These are phyloP conservation scores for Pristionchus arcanus DNA, from an alignment of 2,888 invertebrate genomes.

Conservation along the genomic window DNA sequence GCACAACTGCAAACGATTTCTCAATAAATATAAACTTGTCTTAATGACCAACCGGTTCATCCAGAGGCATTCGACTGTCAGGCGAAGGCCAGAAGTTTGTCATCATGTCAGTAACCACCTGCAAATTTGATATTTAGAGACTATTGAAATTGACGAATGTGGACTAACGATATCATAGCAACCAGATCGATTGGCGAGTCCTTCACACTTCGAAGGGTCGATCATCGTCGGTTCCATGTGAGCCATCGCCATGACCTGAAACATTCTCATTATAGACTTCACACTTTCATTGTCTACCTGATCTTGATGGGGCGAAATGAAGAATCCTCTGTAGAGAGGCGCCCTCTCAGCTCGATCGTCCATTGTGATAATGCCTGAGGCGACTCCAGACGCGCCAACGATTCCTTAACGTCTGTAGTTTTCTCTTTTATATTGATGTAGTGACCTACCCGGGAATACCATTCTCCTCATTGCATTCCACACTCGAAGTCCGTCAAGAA, in stretches of 20 bases:
- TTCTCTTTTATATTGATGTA: background rate
- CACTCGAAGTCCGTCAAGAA: conserved; percentile 72
- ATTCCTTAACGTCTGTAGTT: background rate
- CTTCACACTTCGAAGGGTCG: conserved; percentile 65
- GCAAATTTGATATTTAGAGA: background rate
- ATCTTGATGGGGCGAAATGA: conserved; percentile 41
- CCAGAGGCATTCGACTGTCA: conserved; percentile 65
- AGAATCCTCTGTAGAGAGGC: conserved; percentile 49
- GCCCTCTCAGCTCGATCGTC: conserved; percentile 28
- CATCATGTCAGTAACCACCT: conserved; percentile 69
- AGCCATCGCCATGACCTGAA: conserved; percentile 68
- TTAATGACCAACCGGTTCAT: conserved; percentile 38
- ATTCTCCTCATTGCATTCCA: conserved; percentile 76
- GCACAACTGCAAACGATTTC: conserved; percentile 62
- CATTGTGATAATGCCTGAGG: conserved; percentile 39
- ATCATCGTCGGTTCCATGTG: conserved; percentile 72
- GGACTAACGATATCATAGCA: conserved; percentile 68
- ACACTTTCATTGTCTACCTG: background rate
- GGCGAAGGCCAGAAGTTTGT: conserved; percentile 69
- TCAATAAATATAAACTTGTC: background rate
- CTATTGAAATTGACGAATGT: no score
- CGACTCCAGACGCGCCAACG: conserved; percentile 15
- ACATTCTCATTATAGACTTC: background rate
- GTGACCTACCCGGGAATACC: conserved; percentile 67
- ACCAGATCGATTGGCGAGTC: conserved; percentile 65